Evolutionary conservation across 1,140 invertebrate genomes (phyloP), one percentile per base, ranked within the genome.

Genomic region (Zelostemma sp.): DNA sequence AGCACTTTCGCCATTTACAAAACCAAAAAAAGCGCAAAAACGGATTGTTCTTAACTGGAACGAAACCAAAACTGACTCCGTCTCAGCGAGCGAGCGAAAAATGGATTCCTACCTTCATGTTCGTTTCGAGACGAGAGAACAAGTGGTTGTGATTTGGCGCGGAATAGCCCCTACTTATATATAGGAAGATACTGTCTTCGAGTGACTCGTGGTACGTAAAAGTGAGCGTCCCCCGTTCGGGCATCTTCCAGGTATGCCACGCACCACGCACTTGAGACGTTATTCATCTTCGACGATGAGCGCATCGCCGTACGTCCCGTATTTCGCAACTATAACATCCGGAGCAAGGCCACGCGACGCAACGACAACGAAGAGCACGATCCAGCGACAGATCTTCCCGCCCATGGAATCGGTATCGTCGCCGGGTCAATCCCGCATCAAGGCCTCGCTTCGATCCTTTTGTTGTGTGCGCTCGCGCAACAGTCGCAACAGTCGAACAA

Each of bases 241-340:
- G 51, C 18, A 49, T 38, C 41, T 58, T 62, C 57, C 54, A 62
- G 25, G 43, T 46, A 18, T 12, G 11, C 28, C 66, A 66, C 63
- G 58, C 61, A 57, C 31, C 56, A 12, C 62, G 62, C 55, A 62
- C 63, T 56, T 43, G 43, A 55, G 54, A 66, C 51, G 50, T 72
- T 70, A 70, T 70, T 71, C 67, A 70, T 67, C 58, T 53, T 63
- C 33, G 59, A 47, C 47, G 50, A 50, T 56, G 53, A 62, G 19
- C 54, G 38, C 49, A 67, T 31, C 28, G 63, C 55, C 17, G 33
- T 21, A 28, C n/a, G 62, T 53, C 47, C 25, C n/a, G 49, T 19
- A 47, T 79, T 77, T 74, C 73, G 67, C 69, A 79, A 76, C 50
- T 54, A 58, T 74, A 73, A 74, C 73, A 80, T 74, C 73, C 74